Conservation (phyloP, 1,140 invertebrate genomes). For the Oryzaephilus surinamensis region DNA sequence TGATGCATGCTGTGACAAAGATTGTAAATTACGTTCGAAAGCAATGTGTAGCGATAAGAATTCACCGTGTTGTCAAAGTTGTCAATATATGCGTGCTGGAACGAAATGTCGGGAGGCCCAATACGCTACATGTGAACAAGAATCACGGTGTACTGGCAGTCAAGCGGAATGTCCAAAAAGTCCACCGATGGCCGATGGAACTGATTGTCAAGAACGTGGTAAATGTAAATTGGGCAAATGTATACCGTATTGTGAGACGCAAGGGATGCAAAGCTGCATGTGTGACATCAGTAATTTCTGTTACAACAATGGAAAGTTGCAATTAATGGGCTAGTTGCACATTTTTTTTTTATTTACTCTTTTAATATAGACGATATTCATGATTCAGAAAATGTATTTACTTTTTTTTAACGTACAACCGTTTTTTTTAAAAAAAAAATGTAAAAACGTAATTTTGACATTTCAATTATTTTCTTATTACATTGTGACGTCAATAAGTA, state of each 20-base stretch:
- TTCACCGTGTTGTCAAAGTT: slow-evolving; percentile 85
- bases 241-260: slow-evolving; percentile 86
- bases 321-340: too few species aligned
- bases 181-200: slow-evolving; percentile 77
- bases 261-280: slow-evolving; percentile 86
- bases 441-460: too few species aligned
- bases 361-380: slow-evolving; percentile 2
- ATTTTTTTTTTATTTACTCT: too few species aligned
- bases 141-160: slow-evolving; percentile 65
- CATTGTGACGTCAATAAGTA: too few species aligned
- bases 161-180: slow-evolving; percentile 65
- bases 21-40: slow-evolving; percentile 76
- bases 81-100: slow-evolving; percentile 68
- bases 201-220: slow-evolving; percentile 78
- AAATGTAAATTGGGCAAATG: slow-evolving; percentile 78
- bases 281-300: slow-evolving; percentile 77
- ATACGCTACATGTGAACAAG: slow-evolving; percentile 81
- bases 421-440: not conserved
- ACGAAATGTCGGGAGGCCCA: slow-evolving; percentile 80
- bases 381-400: too few species aligned
- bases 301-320: too few species aligned
- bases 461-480: too few species aligned
- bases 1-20: slow-evolving; percentile 85
- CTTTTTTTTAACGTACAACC: not conserved
- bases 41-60: slow-evolving; percentile 91